Base-by-base conservation (phyloP, 1,140 invertebrate species). In the Neomicropteryx cornuta region DNA sequence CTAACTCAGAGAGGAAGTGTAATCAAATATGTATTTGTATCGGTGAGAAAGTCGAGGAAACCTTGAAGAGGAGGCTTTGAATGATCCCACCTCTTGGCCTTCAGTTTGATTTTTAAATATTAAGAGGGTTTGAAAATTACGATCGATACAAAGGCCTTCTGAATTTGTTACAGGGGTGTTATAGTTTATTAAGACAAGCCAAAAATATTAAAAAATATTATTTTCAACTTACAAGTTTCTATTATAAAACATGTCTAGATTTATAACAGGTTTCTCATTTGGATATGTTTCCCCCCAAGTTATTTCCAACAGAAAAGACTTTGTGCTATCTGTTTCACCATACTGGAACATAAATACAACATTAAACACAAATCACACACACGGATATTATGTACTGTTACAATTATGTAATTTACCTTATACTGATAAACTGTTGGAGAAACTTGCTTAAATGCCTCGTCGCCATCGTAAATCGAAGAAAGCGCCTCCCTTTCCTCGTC, bases 201-300 rank as follows among this genome's bases (percentile, higher is more conserved):
- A 27, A 24, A 13, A 16, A 10, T 16, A 30, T 20, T 13, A 18
- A 23, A 2, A 18, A 33, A 41, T 52, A n/a, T n/a, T n/a, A n/a
- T n/a, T n/a, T n/a, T n/a, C n/a, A n/a, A 80, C 83, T 81, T 75
- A 94, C 90, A 93, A 63, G 61, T 89, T 82, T 55, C 87, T 85
- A 66, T 97, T 97, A 55, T 92, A 96, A 67, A 96, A 97, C 19
- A 86, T 79, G 53, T 94, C 82, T 68, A 97, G 71, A 62, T 85
- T 93, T 28, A 95, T 74, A 5, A 53, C 64, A 21, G 92, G 91
- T 47, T 77, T 73, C 45, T 82, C 80, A 29, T 81, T 76, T 18
- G 92, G 92, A 66, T 97, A 97, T 36, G 77, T 77, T 4, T 77
- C 69, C 20, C 76, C 76, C 91, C 91, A 97, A 52, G 70, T 67